Evolutionary conservation across 2,113 vertebrate genomes (phyloP).

Genomic region (Sapayoa aenigma): DNA sequence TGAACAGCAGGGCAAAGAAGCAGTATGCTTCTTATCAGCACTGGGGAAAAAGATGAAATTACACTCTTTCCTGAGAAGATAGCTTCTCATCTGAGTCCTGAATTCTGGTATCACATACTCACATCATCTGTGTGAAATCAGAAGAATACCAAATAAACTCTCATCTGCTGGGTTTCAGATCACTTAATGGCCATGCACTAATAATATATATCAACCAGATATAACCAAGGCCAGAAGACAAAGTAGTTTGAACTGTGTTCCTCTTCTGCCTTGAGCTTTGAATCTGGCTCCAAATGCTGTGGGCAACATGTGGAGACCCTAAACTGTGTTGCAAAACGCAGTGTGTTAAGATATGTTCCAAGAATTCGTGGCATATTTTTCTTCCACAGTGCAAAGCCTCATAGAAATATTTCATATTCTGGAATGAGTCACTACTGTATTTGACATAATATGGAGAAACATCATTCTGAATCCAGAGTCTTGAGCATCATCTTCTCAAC

Average conservation of each 20-base stretch:
- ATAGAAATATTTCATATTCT: background rate
- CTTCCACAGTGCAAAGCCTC: background rate
- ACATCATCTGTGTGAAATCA: background rate
- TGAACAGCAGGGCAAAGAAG: background rate
- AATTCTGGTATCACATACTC: background rate
- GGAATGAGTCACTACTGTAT: background rate
- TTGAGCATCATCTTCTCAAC: background rate
- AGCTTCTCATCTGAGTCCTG: background rate
- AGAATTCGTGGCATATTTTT: background rate
- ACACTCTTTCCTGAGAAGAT: background rate
- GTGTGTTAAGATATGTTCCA: background rate
- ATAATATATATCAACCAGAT: background rate
- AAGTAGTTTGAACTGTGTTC: background rate
- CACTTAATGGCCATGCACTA: background rate
- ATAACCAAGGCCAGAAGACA: background rate
- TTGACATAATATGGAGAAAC: background rate
- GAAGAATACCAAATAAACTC: background rate
- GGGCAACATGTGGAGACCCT: background rate
- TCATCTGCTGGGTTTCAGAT: background rate
- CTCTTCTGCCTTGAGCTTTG: background rate
- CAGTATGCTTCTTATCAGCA: background rate
- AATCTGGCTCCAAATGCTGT: background rate
- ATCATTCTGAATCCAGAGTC: background rate
- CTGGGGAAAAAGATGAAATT: background rate
- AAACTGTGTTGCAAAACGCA: background rate